Evolutionary conservation across 2,888 invertebrate species (phyloP).

Genomic region (Bursaphelenchus okinawaensis): DNA sequence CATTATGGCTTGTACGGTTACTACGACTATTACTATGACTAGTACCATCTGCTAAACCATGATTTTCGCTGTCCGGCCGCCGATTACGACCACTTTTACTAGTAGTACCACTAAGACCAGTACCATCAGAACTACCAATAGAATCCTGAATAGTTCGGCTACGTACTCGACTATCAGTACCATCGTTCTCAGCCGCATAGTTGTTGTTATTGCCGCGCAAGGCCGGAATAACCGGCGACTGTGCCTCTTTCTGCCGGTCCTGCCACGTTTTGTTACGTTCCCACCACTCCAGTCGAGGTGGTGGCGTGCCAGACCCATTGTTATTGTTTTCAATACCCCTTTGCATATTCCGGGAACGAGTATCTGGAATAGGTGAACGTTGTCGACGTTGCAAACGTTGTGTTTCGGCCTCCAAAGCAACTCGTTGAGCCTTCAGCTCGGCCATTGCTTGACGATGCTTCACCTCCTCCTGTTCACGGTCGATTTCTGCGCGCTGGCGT

Average conservation of each 20-base stretch:
- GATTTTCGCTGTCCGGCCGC: not conserved
- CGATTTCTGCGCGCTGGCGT: constrained; percentile 27
- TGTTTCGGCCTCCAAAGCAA: constrained; percentile 8
- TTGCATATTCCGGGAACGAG: not conserved
- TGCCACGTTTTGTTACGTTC: constrained; percentile 21
- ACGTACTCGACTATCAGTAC: not conserved
- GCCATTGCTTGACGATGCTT: constrained; percentile 19
- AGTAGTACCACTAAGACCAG: not conserved
- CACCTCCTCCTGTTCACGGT: constrained; percentile 23
- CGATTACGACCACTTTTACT: not conserved
- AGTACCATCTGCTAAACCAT: no score
- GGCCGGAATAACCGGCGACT: constrained; percentile 29
- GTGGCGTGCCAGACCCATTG: constrained; percentile 1
- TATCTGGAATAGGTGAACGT: not conserved
- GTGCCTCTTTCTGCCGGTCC: not conserved
- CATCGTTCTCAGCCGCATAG: not conserved
- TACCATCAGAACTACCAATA: no score
- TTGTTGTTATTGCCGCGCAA: not conserved
- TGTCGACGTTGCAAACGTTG: constrained; percentile 27
- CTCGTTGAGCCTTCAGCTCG: constrained; percentile 27
- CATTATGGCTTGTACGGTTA: no score
- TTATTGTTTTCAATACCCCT: no score
- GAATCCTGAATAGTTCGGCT: no score
- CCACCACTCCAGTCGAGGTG: constrained; percentile 28
- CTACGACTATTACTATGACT: no score